Percentiles rank a stretch among this genome's conserved stretches.
Conservation (phyloP, 2,888 invertebrate genomes). For the Dione juno region DNA sequence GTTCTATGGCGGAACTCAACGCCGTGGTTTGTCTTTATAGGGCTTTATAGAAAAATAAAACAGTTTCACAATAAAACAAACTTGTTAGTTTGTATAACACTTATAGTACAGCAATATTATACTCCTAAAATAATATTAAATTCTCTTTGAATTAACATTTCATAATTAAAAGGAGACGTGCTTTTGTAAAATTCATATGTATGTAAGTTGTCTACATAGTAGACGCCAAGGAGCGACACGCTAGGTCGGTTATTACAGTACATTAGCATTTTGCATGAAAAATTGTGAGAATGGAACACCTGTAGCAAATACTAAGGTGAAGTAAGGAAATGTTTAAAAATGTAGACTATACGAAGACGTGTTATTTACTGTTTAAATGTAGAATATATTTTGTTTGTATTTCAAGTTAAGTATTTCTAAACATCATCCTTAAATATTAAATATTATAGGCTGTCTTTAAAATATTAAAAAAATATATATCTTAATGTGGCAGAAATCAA, state of each 20-base stretch:
- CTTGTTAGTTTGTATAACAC: background rate
- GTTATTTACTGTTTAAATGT: background rate
- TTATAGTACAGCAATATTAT: background rate
- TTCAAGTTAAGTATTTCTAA: background rate
- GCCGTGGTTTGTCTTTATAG: no score
- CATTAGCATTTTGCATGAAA: conserved; percentile 39
- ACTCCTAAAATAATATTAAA: background rate
- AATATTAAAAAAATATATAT: no score
- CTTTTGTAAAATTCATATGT: conserved; percentile 13
- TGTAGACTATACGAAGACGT: background rate
- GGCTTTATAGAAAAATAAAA: background rate
- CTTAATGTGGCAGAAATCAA: no score
- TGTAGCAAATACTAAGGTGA: conserved; percentile 22
- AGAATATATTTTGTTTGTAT: no score
- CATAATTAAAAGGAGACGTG: conserved; percentile 18
- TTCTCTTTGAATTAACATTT: conserved; percentile 16
- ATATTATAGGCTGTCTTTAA: no score
- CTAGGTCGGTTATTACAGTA: conserved; percentile 26
- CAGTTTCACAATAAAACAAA: background rate
- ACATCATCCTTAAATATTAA: background rate
- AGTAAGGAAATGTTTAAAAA: background rate
- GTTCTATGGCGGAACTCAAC: no score
- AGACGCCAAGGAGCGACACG: conserved; percentile 19
- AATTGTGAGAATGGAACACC: conserved; percentile 40
- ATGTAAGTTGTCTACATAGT: background rate